Conservation (phyloP, 2,797 vertebrate genomes). For the Danio albolineatus region DNA sequence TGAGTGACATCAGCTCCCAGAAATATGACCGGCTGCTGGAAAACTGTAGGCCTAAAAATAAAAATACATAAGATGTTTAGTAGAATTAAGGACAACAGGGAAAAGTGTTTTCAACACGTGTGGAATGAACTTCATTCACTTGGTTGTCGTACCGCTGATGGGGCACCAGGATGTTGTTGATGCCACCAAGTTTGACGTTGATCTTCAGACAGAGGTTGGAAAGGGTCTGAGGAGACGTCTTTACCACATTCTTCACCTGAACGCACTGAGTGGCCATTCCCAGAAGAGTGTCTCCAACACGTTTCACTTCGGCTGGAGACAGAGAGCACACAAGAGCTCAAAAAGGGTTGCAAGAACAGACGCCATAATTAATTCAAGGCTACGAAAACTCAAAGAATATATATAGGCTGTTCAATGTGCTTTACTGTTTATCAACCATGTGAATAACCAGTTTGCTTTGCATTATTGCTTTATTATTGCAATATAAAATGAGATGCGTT, state of each 20-base stretch:
- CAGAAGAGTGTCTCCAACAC: constrained; percentile 94
- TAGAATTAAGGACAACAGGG: background rate
- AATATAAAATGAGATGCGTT: background rate
- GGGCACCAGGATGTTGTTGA: constrained; percentile 98
- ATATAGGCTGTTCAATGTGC: background rate
- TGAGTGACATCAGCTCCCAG: constrained; percentile 98
- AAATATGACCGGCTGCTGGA: constrained; percentile 99
- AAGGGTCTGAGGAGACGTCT: constrained; percentile 96
- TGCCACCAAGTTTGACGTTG: constrained; percentile 97
- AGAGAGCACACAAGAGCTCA: background rate
- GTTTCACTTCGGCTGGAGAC: constrained; percentile 92
- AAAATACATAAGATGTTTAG: background rate
- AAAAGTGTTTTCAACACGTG: no score
- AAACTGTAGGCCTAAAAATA: constrained; percentile 82
- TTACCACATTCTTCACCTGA: constrained; percentile 98
- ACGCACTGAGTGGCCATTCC: constrained; percentile 99
- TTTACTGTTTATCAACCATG: background rate
- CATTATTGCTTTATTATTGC: background rate
- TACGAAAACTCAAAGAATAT: background rate
- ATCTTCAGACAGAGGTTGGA: constrained; percentile 99
- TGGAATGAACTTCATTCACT: no score
- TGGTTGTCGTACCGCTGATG: constrained; percentile 88
- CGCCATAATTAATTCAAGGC: constrained; percentile 14
- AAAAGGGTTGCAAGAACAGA: background rate
- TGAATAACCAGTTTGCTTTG: background rate